These are phyloP conservation scores for Pyralis farinalis DNA, from an alignment of 2,888 invertebrate genomes.

Conservation along the genomic window DNA sequence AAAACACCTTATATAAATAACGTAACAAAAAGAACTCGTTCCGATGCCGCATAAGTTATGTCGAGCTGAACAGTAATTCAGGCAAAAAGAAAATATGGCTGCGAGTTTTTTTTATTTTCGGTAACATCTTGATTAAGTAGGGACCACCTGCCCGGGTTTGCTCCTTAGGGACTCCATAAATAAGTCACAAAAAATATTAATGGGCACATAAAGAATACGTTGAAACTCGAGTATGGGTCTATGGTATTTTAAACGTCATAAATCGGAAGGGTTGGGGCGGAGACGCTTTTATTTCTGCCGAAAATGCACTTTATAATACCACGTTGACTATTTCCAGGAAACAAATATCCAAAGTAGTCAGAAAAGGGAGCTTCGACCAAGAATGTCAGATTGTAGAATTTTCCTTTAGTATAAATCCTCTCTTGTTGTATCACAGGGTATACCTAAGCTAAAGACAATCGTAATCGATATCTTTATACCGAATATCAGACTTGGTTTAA, in stretches of 20 bases:
- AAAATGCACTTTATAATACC: constrained; percentile 21
- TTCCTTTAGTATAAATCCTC: no score
- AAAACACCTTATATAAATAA: constrained; percentile 69
- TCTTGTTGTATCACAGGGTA: no score
- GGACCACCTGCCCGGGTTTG: constrained; percentile 73
- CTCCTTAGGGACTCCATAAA: constrained; percentile 66
- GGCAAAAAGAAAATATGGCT: constrained; percentile 66
- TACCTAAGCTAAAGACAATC: no score
- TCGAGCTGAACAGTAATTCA: constrained; percentile 68
- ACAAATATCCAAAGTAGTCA: no score
- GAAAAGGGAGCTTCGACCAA: no score
- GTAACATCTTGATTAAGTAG: constrained; percentile 80
- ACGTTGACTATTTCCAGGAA: no score
- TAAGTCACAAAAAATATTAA: constrained; percentile 68
- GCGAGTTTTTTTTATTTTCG: constrained; percentile 64
- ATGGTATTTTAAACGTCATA: constrained; percentile 50
- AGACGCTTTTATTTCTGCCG: constrained; percentile 47
- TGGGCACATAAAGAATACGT: constrained; percentile 67
- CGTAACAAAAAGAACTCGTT: constrained; percentile 49
- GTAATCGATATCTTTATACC: no score
- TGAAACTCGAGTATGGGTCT: constrained; percentile 60
- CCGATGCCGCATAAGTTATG: constrained; percentile 56
- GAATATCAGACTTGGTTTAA: no score
- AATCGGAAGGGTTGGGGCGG: constrained; percentile 44
- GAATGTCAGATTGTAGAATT: no score